Base-by-base conservation (phyloP, 1,140 invertebrate genomes). In the Hestina assimilis region DNA sequence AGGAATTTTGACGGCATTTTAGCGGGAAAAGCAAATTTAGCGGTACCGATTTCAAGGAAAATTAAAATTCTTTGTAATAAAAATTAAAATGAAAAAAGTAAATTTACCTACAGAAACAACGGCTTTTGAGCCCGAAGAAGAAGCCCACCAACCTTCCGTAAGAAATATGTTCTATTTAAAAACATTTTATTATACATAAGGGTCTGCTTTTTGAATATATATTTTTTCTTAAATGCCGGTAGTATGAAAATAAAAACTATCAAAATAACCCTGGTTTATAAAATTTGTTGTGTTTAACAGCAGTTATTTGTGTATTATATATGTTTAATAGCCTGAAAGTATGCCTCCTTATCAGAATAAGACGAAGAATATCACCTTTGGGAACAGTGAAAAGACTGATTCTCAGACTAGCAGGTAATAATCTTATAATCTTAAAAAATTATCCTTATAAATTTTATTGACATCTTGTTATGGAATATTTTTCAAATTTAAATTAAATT, bases 81-180 rank as follows among this genome's bases (percentile, higher is more conserved):
- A 33, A 38, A 19, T 19, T 23, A 55, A 28, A 15, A 79, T 78
- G 75, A 48, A 75, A 23, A 66, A 63, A 42, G 75, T 42, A 14
- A 70, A 67, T 61, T 66, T 82, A 51, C 72, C 82, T n/a, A 59
- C 41, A 14, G 71, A 70, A 63, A 78, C 45, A 4, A n/a, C n/a
- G n/a, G 76, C 80, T 28, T 33, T 45, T 31, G 75, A 79, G 63
- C 79, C 80, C 4, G 31, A 40, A 14, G 79, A 85, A 69, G 75
- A 67, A 69, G 82, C 79, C 17, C 56, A 35, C 24, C 73, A 75
- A 40, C 69, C 71, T 8, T 29, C 23, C 41, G 80, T 83, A 72
- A 69, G 33, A 48, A 43, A 35, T 26, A 41, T 45, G 11, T 29
- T 28, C 6, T 26, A 19, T 9, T n/a, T 17, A 14, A 2, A 38